These are phyloP conservation scores for Chloroclystis v-ata DNA, from an alignment of 2,888 invertebrate species.

Conservation along the genomic window DNA sequence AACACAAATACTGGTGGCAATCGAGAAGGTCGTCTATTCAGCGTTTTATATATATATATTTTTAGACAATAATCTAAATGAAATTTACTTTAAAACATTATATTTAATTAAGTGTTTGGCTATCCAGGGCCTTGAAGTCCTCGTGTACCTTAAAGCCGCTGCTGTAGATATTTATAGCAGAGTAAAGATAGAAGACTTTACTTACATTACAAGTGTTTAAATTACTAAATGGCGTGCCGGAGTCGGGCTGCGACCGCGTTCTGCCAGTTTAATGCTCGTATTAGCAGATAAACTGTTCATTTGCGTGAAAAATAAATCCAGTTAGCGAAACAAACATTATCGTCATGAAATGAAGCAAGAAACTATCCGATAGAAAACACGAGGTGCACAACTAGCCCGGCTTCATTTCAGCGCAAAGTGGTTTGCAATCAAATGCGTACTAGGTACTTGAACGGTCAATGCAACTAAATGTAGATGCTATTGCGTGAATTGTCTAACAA, in stretches of 20 bases:
- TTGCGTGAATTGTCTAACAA: no score
- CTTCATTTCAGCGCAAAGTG: background rate
- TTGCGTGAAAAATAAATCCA: slow-evolving; percentile 58
- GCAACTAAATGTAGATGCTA: no score
- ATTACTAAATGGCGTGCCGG: slow-evolving; percentile 59
- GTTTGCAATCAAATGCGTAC: background rate
- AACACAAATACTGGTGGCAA: no score
- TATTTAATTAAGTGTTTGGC: no score
- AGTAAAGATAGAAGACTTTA: slow-evolving; percentile 40
- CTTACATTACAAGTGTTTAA: slow-evolving; percentile 49
- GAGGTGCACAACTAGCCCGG: slow-evolving; percentile 18
- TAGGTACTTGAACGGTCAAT: background rate
- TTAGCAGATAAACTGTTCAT: slow-evolving; percentile 54
- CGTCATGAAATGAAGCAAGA: slow-evolving; percentile 43
- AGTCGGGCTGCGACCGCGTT: slow-evolving; percentile 46
- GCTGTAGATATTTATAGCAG: slow-evolving; percentile 14
- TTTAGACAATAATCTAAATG: no score
- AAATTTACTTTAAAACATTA: no score
- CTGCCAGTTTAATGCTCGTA: slow-evolving; percentile 49
- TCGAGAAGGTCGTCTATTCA: no score
- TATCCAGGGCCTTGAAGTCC: no score
- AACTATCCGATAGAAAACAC: slow-evolving; percentile 34
- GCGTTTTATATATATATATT: no score
- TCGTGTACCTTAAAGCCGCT: no score
- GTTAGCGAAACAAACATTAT: slow-evolving; percentile 54